phyloP scores from a whole-genome alignment of 1,140 invertebrate genomes.

The Zaprionus inermis region DNA sequence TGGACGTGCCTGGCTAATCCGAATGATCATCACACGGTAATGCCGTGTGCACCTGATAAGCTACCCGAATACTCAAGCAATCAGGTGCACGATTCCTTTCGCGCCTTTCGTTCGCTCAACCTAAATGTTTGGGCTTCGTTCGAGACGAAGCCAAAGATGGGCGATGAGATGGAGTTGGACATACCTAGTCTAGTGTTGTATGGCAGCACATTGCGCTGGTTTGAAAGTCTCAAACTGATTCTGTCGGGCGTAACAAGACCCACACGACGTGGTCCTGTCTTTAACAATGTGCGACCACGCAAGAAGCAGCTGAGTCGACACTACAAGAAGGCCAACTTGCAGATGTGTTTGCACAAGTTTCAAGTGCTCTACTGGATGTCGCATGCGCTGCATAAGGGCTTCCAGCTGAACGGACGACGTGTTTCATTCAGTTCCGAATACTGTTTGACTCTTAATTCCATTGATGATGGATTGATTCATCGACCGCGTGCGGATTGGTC shows the following conservation, averaged over 20 bases:
- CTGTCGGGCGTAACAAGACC: constrained; percentile 97
- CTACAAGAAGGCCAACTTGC: constrained; percentile 94
- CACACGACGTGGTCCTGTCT: constrained; percentile 94
- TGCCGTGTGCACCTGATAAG: constrained; percentile 98
- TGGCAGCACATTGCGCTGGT: constrained; percentile 96
- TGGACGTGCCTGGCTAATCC: constrained; percentile 97
- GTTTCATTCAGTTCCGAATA: constrained; percentile 95
- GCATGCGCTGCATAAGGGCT: constrained; percentile 97
- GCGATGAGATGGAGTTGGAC: constrained; percentile 86
- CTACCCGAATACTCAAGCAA: constrained; percentile 98
- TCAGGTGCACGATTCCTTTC: constrained; percentile 93
- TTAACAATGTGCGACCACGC: constrained; percentile 92
- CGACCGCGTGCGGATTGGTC: constrained; percentile 95
- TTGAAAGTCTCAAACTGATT: constrained; percentile 98
- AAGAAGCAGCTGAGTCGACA: constrained; percentile 97
- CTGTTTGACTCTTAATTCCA: constrained; percentile 89
- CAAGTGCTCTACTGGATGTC: constrained; percentile 99
- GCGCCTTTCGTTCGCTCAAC: constrained; percentile 97
- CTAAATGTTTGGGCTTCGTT: constrained; percentile 94
- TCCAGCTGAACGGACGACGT: constrained; percentile 94
- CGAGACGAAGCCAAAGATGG: constrained; percentile 91
- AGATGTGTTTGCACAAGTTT: constrained; percentile 94
- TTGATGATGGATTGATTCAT: constrained; percentile 93
- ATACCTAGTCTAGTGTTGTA: constrained; percentile 93
- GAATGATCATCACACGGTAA: constrained; percentile 97